phyloP scores from a whole-genome alignment of 2,113 vertebrate species.

The Ancistrus triradiatus region DNA sequence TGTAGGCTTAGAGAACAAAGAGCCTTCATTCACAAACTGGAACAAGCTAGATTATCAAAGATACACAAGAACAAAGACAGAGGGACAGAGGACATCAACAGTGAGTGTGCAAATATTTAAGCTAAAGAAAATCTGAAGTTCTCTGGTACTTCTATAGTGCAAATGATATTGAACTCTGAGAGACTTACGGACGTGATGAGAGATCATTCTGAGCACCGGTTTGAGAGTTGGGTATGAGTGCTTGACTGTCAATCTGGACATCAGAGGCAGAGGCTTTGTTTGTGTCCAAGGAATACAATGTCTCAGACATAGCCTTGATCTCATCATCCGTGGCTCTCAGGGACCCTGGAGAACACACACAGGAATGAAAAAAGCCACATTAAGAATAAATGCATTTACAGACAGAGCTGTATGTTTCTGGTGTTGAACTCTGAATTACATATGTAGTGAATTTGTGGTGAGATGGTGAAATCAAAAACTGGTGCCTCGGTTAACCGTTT shows the following conservation, averaged over 20 bases:
- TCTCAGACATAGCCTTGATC: constrained; percentile 76
- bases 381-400: too few species aligned
- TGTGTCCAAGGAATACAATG: constrained; percentile 70
- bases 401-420: too few species aligned
- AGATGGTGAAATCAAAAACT: too few species aligned
- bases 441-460: too few species aligned
- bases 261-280: constrained; percentile 77
- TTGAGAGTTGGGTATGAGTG: constrained; percentile 54
- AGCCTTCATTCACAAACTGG: constrained; percentile 71
- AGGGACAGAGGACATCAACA: background rate
- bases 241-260: constrained; percentile 76
- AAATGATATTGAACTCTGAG: background rate
- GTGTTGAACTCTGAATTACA: too few species aligned
- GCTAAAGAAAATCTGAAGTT: too few species aligned
- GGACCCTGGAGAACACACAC: constrained; percentile 8
- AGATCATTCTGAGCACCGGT: constrained; percentile 62
- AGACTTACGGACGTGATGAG: constrained; percentile 71
- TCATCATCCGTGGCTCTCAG: constrained; percentile 66
- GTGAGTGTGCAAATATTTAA: too few species aligned
- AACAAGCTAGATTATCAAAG: constrained; percentile 71
- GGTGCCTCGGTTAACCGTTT: too few species aligned
- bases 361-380: too few species aligned
- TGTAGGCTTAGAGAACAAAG: constrained; percentile 83
- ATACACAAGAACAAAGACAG: background rate
- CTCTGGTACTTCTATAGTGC: too few species aligned